phyloP scores from a whole-genome alignment of 2,888 invertebrate genomes.

The Nomada goodeniana region DNA sequence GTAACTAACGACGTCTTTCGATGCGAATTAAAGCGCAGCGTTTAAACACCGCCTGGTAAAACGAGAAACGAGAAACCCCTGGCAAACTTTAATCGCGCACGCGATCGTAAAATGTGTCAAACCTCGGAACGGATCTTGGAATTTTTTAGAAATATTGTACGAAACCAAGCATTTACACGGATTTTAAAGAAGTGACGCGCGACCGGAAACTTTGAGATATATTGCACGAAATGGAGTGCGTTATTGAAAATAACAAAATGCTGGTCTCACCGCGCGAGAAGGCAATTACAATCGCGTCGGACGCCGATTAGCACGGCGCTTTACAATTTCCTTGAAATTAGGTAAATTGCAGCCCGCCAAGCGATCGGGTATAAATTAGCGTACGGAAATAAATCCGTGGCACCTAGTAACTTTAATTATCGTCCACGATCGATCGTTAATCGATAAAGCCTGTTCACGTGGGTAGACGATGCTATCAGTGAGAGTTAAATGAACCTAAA shows the following conservation, averaged over 20 bases:
- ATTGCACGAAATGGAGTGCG: no score
- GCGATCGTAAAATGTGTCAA: no score
- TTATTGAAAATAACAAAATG: background rate
- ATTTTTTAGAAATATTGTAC: no score
- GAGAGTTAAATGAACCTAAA: constrained; percentile 36
- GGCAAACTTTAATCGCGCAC: no score
- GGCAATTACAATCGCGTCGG: constrained; percentile 43
- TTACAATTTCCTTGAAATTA: background rate
- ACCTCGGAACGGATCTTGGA: no score
- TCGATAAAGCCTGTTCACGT: constrained; percentile 24
- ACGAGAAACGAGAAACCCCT: no score
- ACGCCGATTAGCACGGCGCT: background rate
- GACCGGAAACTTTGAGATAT: no score
- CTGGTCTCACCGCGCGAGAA: background rate
- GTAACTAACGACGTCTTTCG: constrained; percentile 15
- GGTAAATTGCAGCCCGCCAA: constrained; percentile 10
- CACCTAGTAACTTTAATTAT: constrained; percentile 25
- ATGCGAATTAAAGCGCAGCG: background rate
- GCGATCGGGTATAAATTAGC: constrained; percentile 12
- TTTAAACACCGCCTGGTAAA: no score
- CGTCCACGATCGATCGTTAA: constrained; percentile 31
- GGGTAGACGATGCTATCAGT: constrained; percentile 45
- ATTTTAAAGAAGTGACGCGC: no score
- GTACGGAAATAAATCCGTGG: constrained; percentile 6
- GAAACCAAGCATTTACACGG: no score